Conservation (phyloP, 1,140 invertebrate species). For the Drosophila carrolli region DNA sequence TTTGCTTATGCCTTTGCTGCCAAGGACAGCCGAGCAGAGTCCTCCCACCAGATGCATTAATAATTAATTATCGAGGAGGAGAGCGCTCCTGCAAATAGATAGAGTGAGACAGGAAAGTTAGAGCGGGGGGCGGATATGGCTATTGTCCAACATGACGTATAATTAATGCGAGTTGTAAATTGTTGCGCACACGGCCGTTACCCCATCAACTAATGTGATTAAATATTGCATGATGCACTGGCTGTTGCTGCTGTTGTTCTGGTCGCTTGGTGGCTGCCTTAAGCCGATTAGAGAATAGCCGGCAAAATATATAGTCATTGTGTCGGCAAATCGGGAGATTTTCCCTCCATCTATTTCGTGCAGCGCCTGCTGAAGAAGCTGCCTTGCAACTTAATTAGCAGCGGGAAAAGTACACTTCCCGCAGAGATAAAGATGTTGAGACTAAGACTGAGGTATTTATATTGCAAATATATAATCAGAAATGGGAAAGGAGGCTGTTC, state of each 20-base stretch:
- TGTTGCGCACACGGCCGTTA: conserved; percentile 47
- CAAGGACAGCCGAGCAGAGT: conserved; percentile 53
- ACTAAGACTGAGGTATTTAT: background rate
- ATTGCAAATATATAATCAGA: no score
- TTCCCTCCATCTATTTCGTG: background rate
- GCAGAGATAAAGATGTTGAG: background rate
- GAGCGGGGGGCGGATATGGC: background rate
- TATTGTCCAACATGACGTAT: conserved; percentile 45
- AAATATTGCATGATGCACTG: conserved; percentile 28
- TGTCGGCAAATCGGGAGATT: background rate
- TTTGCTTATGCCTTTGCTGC: conserved; percentile 16
- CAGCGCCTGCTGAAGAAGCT: conserved; percentile 14
- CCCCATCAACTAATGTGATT: conserved; percentile 42
- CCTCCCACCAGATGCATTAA: conserved; percentile 58
- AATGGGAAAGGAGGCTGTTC: no score
- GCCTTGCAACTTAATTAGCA: conserved; percentile 52
- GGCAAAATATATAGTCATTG: conserved; percentile 4
- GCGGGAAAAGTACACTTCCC: background rate
- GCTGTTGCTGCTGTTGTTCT: conserved; percentile 1
- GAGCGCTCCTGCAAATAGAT: conserved; percentile 19
- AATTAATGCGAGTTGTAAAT: conserved; percentile 57
- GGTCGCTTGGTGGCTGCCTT: conserved; percentile 8
- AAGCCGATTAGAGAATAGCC: conserved; percentile 53
- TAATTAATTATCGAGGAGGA: conserved; percentile 51
- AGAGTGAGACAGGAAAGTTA: background rate